Conservation (phyloP, 2,797 vertebrate genomes). For the Enteromius paludinosus region DNA sequence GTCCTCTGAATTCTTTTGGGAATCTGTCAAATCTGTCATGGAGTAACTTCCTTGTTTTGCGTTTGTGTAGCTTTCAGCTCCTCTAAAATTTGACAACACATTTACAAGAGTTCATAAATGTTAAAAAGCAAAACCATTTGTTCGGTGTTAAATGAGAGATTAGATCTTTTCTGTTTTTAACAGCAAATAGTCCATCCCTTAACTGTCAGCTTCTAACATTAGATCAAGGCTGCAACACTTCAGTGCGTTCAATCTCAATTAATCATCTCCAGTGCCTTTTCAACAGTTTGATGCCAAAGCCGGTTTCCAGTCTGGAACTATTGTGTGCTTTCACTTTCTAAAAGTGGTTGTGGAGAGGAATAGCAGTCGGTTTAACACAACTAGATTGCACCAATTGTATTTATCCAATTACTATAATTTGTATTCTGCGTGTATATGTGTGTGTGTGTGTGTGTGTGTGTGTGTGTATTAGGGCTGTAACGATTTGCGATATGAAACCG, state of each 20-base stretch:
- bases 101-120: slow-evolving; percentile 7
- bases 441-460: too few species aligned
- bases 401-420: background rate
- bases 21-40: slow-evolving; percentile 25
- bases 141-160: slow-evolving; percentile 17
- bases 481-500: too few species aligned
- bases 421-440: background rate
- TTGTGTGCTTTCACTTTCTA: background rate
- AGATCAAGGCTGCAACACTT: slow-evolving; percentile 25
- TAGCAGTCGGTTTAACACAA: background rate
- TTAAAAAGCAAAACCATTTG: background rate
- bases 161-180: slow-evolving; percentile 9
- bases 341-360: background rate
- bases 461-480: too few species aligned
- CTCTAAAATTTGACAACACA: background rate
- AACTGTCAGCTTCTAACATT: slow-evolving; percentile 15
- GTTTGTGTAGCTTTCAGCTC: background rate
- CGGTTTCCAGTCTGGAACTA: background rate
- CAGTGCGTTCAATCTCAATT: slow-evolving; percentile 8
- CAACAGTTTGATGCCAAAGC: background rate
- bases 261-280: background rate
- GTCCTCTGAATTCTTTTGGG: background rate
- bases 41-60: slow-evolving; percentile 17
- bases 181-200: background rate
- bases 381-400: background rate